Conservation (phyloP, 2,888 invertebrate genomes). For the Blastobasis lacticolella region DNA sequence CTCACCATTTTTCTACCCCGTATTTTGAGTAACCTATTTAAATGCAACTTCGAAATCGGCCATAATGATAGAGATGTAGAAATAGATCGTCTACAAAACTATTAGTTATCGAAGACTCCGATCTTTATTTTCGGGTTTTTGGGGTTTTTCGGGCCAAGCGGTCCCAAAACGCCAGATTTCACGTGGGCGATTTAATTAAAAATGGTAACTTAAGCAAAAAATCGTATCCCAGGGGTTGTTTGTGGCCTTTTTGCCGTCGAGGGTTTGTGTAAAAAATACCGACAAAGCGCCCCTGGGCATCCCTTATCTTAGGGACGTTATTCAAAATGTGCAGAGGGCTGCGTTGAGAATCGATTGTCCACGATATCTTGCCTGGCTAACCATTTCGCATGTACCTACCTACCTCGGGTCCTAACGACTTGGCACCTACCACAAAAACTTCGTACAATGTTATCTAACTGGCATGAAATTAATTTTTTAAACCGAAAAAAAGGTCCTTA, state of each 20-base stretch:
- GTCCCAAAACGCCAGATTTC: neutral
- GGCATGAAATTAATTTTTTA: too few relatives aligned
- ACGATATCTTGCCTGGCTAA: constrained; percentile 5
- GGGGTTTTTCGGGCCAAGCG: constrained; percentile 9
- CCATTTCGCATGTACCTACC: too few relatives aligned
- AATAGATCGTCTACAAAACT: too few relatives aligned
- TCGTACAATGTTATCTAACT: too few relatives aligned
- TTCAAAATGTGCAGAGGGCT: constrained; percentile 40
- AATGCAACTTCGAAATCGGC: too few relatives aligned
- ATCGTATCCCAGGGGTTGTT: constrained; percentile 44
- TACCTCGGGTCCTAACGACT: too few relatives aligned
- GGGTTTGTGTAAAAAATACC: constrained; percentile 50
- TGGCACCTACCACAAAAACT: too few relatives aligned
- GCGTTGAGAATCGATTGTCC: constrained; percentile 40
- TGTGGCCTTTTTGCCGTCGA: constrained; percentile 34
- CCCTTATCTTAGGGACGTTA: constrained; percentile 47
- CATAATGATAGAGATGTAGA: too few relatives aligned
- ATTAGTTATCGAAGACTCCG: too few relatives aligned
- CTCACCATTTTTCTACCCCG: too few relatives aligned
- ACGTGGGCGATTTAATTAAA: constrained; percentile 51
- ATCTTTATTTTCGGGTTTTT: constrained; percentile 1
- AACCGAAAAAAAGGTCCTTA: too few relatives aligned
- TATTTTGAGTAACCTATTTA: too few relatives aligned
- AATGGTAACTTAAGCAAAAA: constrained; percentile 55
- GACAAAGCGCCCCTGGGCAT: constrained; percentile 48